Conservation (phyloP, 2,888 invertebrate genomes). For the Pristionchus arcanus region DNA sequence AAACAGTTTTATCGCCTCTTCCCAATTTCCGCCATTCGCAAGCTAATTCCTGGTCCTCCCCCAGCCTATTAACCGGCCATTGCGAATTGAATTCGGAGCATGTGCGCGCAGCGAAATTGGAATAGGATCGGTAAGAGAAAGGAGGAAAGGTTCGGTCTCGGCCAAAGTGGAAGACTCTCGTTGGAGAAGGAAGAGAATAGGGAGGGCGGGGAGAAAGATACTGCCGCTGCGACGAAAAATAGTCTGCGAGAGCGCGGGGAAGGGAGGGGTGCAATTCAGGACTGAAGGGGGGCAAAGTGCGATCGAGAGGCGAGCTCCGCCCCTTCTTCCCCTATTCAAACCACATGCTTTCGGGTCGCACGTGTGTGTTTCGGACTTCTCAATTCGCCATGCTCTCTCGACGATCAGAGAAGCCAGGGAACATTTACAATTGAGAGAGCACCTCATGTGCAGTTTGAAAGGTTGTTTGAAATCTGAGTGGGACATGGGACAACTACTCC, state of each 20-base stretch:
- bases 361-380: too few species aligned
- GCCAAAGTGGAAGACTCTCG: background rate
- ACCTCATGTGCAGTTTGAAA: background rate
- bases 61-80: background rate
- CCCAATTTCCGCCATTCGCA: background rate
- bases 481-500: background rate
- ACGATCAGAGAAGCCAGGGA: too few species aligned
- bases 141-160: background rate
- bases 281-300: background rate
- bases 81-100: slow-evolving; percentile 23
- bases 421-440: background rate
- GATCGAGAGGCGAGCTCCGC: background rate
- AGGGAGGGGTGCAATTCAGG: background rate
- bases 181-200: background rate
- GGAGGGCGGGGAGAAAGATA: background rate
- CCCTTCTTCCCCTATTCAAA: background rate
- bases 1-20: background rate
- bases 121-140: background rate
- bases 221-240: background rate
- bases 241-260: background rate
- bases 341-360: background rate
- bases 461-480: background rate
- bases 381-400: too few species aligned
- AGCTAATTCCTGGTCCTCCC: background rate
- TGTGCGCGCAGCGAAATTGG: background rate